These are phyloP conservation scores for Lordiphosa stackelbergi DNA, from an alignment of 1,140 invertebrate genomes.

Conservation along the genomic window DNA sequence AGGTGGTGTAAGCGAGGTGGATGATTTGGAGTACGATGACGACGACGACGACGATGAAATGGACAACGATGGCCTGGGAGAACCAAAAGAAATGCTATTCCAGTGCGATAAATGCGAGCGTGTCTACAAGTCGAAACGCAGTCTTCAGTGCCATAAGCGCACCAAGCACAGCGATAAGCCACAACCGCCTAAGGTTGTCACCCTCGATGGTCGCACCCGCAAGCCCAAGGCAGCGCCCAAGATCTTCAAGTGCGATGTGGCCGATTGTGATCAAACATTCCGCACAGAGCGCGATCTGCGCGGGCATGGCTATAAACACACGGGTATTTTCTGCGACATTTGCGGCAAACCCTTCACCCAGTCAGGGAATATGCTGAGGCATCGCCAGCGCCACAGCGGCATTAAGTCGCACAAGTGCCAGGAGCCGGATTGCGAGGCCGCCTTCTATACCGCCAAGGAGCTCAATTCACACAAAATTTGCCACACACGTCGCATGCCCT, in stretches of 20 bases:
- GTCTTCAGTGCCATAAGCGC: constrained; percentile 55
- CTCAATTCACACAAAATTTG: constrained; percentile 65
- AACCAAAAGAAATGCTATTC: constrained; percentile 59
- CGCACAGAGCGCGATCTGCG: constrained; percentile 59
- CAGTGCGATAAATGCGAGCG: constrained; percentile 59
- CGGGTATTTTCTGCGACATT: constrained; percentile 69
- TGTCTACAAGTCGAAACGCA: constrained; percentile 58
- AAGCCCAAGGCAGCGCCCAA: constrained; percentile 33
- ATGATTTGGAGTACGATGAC: constrained; percentile 3
- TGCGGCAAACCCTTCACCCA: constrained; percentile 69
- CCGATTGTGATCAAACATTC: constrained; percentile 54
- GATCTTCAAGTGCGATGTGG: constrained; percentile 47
- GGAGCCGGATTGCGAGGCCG: constrained; percentile 45
- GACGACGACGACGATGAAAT: constrained; percentile 3
- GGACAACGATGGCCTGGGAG: constrained; percentile 11
- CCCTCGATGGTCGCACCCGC: constrained; percentile 1
- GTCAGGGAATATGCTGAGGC: constrained; percentile 67
- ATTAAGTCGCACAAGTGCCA: constrained; percentile 67
- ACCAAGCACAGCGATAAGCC: constrained; percentile 42
- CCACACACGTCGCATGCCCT: constrained; percentile 64
- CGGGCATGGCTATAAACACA: constrained; percentile 68
- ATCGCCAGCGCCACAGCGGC: constrained; percentile 66
- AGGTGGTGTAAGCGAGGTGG: constrained; percentile 6
- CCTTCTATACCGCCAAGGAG: constrained; percentile 69
- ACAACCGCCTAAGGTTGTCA: not conserved